phyloP scores from a whole-genome alignment of 2,888 invertebrate species.

The Stenotaenia linearis region DNA sequence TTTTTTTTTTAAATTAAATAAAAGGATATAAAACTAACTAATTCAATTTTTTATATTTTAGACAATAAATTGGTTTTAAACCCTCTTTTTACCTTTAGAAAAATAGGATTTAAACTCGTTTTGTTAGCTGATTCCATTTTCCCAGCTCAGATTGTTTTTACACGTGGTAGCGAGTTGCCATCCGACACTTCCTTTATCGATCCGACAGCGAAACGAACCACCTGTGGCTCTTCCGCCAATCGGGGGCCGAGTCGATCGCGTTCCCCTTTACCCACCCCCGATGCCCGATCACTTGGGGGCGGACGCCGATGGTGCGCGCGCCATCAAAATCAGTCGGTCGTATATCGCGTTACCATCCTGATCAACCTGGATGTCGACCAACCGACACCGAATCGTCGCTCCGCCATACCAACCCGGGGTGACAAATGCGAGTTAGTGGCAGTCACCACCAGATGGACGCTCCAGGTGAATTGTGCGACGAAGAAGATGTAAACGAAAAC shows the following conservation, averaged over 20 bases:
- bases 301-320: slow-evolving; percentile 15
- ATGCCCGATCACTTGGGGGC: slow-evolving; percentile 14
- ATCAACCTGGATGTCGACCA: neutral
- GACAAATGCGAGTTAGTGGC: neutral
- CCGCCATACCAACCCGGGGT: neutral
- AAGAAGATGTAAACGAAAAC: neutral
- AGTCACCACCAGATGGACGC: slow-evolving; percentile 14
- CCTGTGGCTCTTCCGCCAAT: slow-evolving; percentile 15
- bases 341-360: neutral
- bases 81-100: too few species aligned
- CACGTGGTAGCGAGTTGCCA: neutral
- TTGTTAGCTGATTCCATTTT: too few species aligned
- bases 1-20: too few species aligned
- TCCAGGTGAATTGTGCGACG: neutral
- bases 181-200: neutral
- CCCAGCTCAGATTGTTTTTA: neutral
- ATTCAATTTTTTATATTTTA: too few species aligned
- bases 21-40: too few species aligned
- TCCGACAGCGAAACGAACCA: neutral
- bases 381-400: neutral
- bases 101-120: too few species aligned
- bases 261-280: slow-evolving; percentile 15
- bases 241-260: slow-evolving; percentile 6
- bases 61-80: too few species aligned
- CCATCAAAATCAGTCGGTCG: slow-evolving; percentile 1